A percentile compares a stretch with the other conserved stretches of the same genome.
These are phyloP conservation scores for Ophiodon elongatus DNA, from an alignment of 2,113 vertebrate species.

Conservation along the genomic window DNA sequence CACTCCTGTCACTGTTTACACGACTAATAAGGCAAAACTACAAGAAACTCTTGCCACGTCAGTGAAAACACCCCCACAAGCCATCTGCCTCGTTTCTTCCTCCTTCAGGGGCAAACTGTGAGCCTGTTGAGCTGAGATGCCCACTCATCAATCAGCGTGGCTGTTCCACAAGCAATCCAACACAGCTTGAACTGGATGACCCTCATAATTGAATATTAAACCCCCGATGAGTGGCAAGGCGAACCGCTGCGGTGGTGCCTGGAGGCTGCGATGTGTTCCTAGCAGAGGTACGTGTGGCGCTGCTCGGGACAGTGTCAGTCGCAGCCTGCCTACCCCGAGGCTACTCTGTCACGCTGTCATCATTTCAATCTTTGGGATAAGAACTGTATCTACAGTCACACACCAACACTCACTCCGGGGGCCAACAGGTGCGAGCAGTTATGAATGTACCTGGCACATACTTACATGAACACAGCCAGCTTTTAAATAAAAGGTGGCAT, in stretches of 20 bases:
- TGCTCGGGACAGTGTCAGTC: conserved; percentile 7
- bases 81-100: conserved; percentile 65
- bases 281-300: conserved; percentile 19
- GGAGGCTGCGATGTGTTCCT: conserved; percentile 43
- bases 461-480: conserved; percentile 23
- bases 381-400: conserved; percentile 26
- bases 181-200: conserved; percentile 63
- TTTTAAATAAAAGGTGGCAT: conserved; percentile 29
- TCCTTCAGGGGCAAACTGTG: conserved; percentile 54
- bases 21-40: conserved; percentile 32
- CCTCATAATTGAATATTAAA: conserved; percentile 75
- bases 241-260: conserved; percentile 26
- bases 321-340: conserved; percentile 35
- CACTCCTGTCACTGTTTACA: conserved; percentile 8
- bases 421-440: conserved; percentile 31
- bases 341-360: conserved; percentile 59
- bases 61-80: conserved; percentile 52
- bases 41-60: conserved; percentile 49
- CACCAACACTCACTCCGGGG: conserved; percentile 25
- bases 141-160: conserved; percentile 62
- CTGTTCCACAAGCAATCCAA: conserved; percentile 48
- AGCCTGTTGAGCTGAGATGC: conserved; percentile 45
- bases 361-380: conserved; percentile 50
- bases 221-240: conserved; percentile 60
- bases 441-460: conserved; percentile 28